These are phyloP conservation scores for Acronicta aceris DNA, from an alignment of 2,888 invertebrate species.

Conservation along the genomic window DNA sequence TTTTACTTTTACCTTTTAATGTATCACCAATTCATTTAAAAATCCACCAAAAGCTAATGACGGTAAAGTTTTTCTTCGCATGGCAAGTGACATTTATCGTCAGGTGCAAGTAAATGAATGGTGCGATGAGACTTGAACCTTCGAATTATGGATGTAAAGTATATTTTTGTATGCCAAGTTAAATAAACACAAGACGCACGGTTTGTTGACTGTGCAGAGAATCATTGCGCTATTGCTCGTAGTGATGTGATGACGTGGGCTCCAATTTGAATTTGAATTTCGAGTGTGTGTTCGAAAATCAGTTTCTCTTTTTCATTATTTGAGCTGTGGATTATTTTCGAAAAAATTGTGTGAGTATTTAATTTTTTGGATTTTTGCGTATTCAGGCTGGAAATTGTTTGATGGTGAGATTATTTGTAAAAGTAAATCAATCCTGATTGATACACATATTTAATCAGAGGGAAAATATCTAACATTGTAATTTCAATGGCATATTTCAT, in stretches of 20 bases:
- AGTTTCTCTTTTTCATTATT: constrained; percentile 15
- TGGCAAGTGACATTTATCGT: constrained; percentile 1
- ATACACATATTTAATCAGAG: no score
- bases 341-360: constrained; percentile 40
- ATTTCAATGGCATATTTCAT: no score
- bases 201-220: constrained; percentile 50
- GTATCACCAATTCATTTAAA: constrained; percentile 1
- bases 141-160: background rate
- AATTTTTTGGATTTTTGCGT: background rate
- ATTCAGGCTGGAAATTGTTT: background rate
- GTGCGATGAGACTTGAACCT: constrained; percentile 9
- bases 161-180: constrained; percentile 10
- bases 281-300: constrained; percentile 34
- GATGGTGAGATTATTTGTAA: no score
- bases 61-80: background rate
- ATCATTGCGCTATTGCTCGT: constrained; percentile 57
- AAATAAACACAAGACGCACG: constrained; percentile 35
- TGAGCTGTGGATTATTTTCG: constrained; percentile 36
- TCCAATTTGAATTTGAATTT: constrained; percentile 32
- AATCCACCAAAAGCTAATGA: accelerated
- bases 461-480: no score
- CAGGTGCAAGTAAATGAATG: constrained; percentile 9
- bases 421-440: no score
- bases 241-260: constrained; percentile 55
- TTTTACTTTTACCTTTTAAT: constrained; percentile 58